Evolutionary conservation across 2,797 vertebrate genomes (phyloP).

Genomic region (Sebastes taczanowskii): DNA sequence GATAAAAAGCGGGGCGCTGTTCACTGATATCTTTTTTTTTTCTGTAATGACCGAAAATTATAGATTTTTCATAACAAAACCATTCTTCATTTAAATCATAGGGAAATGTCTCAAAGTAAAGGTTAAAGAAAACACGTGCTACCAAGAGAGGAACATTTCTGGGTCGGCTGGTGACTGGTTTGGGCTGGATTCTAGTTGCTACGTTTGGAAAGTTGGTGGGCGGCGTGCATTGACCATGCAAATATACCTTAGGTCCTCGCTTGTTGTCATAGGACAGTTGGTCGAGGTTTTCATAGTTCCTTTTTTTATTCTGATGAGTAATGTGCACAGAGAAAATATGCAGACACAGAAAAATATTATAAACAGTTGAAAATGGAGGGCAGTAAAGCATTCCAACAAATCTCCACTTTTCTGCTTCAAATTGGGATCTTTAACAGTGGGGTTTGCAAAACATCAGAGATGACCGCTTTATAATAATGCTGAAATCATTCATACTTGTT

Average conservation of each 20-base stretch:
- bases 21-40: constrained; percentile 55
- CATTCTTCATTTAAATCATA: constrained; percentile 87
- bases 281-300: constrained; percentile 99
- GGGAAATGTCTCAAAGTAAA: constrained; percentile 81
- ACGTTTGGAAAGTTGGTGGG: constrained; percentile 99
- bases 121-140: constrained; percentile 90
- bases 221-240: constrained; percentile 99
- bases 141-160: constrained; percentile 87
- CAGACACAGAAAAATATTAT: constrained; percentile 99
- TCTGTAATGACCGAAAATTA: constrained; percentile 76
- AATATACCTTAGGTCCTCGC: constrained; percentile 99
- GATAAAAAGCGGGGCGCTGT: constrained; percentile 79
- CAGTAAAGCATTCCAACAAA: constrained; percentile 99
- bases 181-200: constrained; percentile 89
- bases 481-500: not conserved
- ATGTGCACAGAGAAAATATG: constrained; percentile 99
- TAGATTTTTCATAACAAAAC: constrained; percentile 80
- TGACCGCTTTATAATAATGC: not conserved
- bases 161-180: constrained; percentile 88
- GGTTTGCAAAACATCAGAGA: constrained; percentile 91
- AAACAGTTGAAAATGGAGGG: constrained; percentile 99
- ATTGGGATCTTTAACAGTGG: constrained; percentile 91
- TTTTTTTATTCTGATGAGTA: constrained; percentile 99
- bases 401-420: constrained; percentile 96
- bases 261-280: constrained; percentile 99